Conservation (phyloP, 2,797 vertebrate species). For the Prunella strophiata region DNA sequence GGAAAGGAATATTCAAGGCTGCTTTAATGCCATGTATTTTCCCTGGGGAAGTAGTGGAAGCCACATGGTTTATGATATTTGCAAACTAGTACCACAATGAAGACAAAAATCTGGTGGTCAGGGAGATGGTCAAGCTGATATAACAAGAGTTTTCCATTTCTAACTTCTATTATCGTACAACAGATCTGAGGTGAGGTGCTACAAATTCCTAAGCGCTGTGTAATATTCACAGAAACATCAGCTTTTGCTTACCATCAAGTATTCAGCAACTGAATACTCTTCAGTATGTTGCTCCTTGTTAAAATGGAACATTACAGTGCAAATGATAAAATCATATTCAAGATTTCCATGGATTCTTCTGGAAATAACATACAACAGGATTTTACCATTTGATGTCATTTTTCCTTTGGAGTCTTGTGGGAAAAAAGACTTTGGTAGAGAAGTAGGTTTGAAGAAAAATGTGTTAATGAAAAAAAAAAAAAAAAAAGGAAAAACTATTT, state of each 20-base stretch:
- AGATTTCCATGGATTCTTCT: slow-evolving; percentile 63
- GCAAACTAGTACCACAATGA: not conserved
- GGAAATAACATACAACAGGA: slow-evolving; percentile 51
- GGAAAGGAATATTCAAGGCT: slow-evolving; percentile 16
- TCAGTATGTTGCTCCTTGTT: slow-evolving; percentile 22
- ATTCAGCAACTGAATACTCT: slow-evolving; percentile 6
- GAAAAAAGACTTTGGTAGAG: not conserved
- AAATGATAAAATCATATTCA: slow-evolving; percentile 59
- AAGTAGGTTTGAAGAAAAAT: slow-evolving; percentile 24
- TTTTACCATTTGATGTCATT: slow-evolving; percentile 62
- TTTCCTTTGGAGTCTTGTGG: slow-evolving; percentile 47
- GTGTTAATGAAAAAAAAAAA: not conserved
- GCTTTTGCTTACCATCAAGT: slow-evolving; percentile 33
- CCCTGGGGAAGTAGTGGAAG: not conserved
- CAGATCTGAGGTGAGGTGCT: slow-evolving; percentile 24
- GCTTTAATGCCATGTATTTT: not conserved
- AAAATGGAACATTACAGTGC: slow-evolving; percentile 35
- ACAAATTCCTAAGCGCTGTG: slow-evolving; percentile 15
- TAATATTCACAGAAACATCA: slow-evolving; percentile 40
- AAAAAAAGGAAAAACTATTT: not conserved
- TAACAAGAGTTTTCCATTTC: slow-evolving; percentile 20
- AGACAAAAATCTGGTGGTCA: not conserved
- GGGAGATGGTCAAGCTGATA: slow-evolving; percentile 31
- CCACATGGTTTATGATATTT: not conserved
- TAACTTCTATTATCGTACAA: not conserved